Evolutionary conservation across 2,113 vertebrate genomes (phyloP).

Genomic region (Triplophysa tibetana): DNA sequence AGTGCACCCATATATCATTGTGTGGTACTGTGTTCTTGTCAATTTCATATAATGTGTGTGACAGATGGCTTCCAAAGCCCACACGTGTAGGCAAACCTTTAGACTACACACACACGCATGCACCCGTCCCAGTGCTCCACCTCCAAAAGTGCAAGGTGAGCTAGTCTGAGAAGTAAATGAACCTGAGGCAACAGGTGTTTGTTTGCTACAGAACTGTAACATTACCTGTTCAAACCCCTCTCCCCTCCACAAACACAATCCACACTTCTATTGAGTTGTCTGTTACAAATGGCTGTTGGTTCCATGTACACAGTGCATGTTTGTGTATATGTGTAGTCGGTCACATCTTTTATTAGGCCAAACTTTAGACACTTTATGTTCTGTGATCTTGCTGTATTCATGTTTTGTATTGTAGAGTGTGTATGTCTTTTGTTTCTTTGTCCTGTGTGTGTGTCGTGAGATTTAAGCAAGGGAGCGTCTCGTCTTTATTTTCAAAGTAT

Average conservation of each 20-base stretch:
- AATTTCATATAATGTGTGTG: no score
- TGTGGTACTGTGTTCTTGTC: no score
- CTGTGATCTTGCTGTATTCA: not conserved
- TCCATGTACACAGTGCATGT: not conserved
- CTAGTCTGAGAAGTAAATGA: slow-evolving; percentile 74
- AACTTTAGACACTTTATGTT: no score
- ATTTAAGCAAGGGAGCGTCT: slow-evolving; percentile 61
- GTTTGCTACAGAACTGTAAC: slow-evolving; percentile 65
- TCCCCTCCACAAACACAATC: slow-evolving; percentile 7
- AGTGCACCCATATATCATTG: no score
- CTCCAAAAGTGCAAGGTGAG: slow-evolving; percentile 63
- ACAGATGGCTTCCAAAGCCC: no score
- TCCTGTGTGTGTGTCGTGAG: slow-evolving; percentile 51
- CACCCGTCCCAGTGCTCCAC: no score
- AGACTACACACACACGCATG: no score
- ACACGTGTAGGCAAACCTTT: no score
- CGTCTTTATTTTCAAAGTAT: slow-evolving; percentile 70
- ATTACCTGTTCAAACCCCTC: slow-evolving; percentile 59
- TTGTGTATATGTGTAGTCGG: not conserved
- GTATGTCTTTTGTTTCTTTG: not conserved
- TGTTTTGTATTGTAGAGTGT: not conserved
- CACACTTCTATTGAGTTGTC: slow-evolving; percentile 33
- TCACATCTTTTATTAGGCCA: not conserved
- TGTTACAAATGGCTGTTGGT: slow-evolving; percentile 25
- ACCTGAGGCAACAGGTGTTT: slow-evolving; percentile 69